Base-by-base conservation (phyloP, 2,888 invertebrate genomes). In the Sinopyrophorus schimmeli region DNA sequence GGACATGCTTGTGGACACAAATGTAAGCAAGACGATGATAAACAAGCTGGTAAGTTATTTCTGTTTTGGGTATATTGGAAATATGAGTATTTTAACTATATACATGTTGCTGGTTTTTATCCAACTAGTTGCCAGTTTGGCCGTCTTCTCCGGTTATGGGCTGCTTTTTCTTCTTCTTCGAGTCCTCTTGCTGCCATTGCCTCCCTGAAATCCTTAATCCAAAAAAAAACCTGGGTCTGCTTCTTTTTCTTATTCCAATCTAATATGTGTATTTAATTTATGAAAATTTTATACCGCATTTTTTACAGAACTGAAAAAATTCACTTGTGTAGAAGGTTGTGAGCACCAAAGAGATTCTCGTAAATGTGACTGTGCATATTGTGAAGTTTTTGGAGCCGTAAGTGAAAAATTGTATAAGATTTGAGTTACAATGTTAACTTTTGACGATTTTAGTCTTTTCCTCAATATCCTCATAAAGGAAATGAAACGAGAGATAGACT, bases 281-380 rank as follows among this genome's bases (percentile, higher is more conserved):
- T n/a, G n/a, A n/a, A n/a, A n/a, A n/a, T n/a, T n/a, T n/a, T n/a
- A n/a, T n/a, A n/a, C n/a, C n/a, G n/a, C n/a, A n/a, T n/a, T 20
- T 24, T 18, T 61, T 53, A 10, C 35, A 60, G 62, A 61, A 28
- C 37, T 54, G 18, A 63, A 64, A 41, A 62, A 65, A 49, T 62
- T 59, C 43, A 53, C 56, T 30, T 61, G 55, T 37, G 59, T 59
- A 46, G 62, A 61, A 24, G 54, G 53, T 23, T 63, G 63, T 42
- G 63, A 62, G 30, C 60, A 77, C 43, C 64, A 65, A 30, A 66
- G 65, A 34, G 67, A 67, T 47, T 58, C 64, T 21, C 70, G 69
- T 46, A 69, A 66, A 55, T 72, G 72, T 54, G 71, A 70, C 55
- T 72, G 71, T 52, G 69, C 70, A 27, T 71, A 69, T 56, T 71